Evolutionary conservation across 2,888 invertebrate species (phyloP).

Genomic region (Xanthia togata): DNA sequence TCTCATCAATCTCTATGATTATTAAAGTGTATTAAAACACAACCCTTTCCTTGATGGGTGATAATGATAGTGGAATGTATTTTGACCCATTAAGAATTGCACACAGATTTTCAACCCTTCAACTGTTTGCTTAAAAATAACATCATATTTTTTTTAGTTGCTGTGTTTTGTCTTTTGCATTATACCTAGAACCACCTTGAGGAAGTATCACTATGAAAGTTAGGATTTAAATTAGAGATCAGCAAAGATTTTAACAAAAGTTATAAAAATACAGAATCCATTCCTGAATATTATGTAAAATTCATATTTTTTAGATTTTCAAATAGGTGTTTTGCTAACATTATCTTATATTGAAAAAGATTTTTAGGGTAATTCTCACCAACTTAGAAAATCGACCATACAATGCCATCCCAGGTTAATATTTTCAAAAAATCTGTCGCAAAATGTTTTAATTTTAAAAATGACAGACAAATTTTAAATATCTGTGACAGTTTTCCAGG

Average conservation of each 20-base stretch:
- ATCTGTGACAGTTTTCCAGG: no score
- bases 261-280: neutral
- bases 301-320: neutral
- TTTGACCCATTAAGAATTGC: neutral
- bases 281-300: neutral
- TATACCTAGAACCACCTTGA: neutral
- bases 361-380: neutral
- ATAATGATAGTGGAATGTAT: constrained; percentile 2
- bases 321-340: neutral
- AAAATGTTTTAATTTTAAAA: no score
- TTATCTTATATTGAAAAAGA: neutral
- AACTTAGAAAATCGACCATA: neutral
- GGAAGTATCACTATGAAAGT: constrained; percentile 4
- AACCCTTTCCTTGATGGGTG: neutral
- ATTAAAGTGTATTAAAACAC: neutral
- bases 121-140: constrained; percentile 13
- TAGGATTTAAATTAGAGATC: neutral
- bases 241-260: neutral
- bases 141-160: constrained; percentile 6
- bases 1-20: neutral
- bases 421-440: neutral
- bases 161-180: constrained; percentile 1
- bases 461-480: neutral
- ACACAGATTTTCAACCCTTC: constrained; percentile 11
- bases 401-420: no score